A percentile compares a stretch with the other conserved stretches of the same genome.
Evolutionary conservation across 2,113 vertebrate genomes (phyloP).

Genomic region (Microtus richardsoni): DNA sequence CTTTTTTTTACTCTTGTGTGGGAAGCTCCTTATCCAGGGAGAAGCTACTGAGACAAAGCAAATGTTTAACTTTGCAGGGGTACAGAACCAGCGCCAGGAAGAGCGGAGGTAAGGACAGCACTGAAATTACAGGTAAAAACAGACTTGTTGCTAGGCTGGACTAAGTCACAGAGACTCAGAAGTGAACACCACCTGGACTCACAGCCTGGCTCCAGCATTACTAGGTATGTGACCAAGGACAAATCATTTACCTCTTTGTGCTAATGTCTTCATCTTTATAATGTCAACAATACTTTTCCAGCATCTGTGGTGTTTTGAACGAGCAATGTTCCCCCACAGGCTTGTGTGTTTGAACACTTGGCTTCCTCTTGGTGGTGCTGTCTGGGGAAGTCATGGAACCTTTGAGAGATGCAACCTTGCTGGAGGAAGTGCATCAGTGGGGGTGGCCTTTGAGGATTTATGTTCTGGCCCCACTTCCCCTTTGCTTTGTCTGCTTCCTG

Average conservation of each 20-base stretch:
- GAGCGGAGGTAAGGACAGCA: not conserved
- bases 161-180: not conserved
- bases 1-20: not conserved
- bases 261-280: not conserved
- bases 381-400: not conserved
- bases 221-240: not conserved
- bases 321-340: not conserved
- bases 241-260: not conserved
- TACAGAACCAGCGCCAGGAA: not conserved
- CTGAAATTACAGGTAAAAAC: not conserved
- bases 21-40: not conserved
- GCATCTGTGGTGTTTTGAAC: not conserved
- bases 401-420: not conserved
- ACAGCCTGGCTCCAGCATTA: not conserved
- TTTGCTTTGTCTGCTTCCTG: not conserved
- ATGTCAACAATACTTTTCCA: not conserved
- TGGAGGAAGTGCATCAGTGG: not conserved
- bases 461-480: not conserved
- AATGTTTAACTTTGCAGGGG: not conserved
- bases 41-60: not conserved
- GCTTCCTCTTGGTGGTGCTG: not conserved
- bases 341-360: not conserved
- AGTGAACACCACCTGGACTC: not conserved
- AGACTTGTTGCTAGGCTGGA: not conserved
- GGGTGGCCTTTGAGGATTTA: not conserved